Base-by-base conservation (phyloP, 2,888 invertebrate species). In the Pteria penguin region DNA sequence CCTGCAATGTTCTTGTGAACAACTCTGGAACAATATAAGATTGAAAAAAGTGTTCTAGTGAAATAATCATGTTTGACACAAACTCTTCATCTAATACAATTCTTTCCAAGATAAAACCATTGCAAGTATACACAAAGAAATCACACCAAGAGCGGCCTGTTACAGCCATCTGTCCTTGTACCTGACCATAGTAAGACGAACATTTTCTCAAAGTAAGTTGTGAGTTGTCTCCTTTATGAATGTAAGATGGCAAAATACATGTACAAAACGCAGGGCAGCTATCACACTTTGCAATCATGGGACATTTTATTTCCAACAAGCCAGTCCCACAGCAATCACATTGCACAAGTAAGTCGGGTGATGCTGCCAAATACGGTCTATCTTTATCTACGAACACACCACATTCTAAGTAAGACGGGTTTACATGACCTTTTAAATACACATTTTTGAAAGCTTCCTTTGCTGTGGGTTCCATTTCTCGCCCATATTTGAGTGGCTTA, bases 261-360 rank as follows among this genome's bases (percentile, higher is more conserved):
- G 27, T 36, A 70, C 70, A 70, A 61, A 70, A 70, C 5, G 18
- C 24, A 24, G 24, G 22, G 61, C 63, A 71, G 31, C 22, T 31
- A 52, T 3, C 2, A 60, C 71, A 71, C 55, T 61, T 61, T 63
- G 62, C 24, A 24, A 72, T 36, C n/a, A 71, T n/a, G n/a, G 63
- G 55, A 54, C 63, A 63, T 33, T 71, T 71, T 22, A 71, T 31
- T 63, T 71, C 71, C 11, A 71, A 27, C 11, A 62, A 52, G 22
- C 71, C 63, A 8, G 62, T 55, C n/a, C 63, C 71, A 71, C 63
- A 71, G 45, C 71, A 71, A 32, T n/a, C n/a, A 55, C 63, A 71
- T 27, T 60, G 33, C 2, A 71, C 33, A 14, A 63, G 26, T 14
- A 62, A 24, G 54, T 63, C 71, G 18, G 71, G 71, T 22, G 54